phyloP scores from a whole-genome alignment of 2,888 invertebrate genomes.

The Orthonevra nobilis region DNA sequence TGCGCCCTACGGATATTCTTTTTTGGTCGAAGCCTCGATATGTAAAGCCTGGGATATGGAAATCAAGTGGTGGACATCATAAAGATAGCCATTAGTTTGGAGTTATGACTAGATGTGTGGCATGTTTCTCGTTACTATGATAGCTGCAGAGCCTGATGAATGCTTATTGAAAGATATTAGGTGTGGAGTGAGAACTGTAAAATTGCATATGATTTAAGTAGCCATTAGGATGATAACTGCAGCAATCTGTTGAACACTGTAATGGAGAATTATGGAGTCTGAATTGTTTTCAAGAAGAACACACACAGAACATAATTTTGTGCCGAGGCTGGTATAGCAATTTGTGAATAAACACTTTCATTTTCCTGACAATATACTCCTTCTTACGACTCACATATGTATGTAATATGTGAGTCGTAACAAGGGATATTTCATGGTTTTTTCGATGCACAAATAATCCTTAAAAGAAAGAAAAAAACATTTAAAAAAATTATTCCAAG shows the following conservation, averaged over 20 bases:
- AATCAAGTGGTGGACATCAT: constrained; percentile 38
- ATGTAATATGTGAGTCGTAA: not conserved
- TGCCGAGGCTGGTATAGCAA: no score
- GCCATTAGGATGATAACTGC: not conserved
- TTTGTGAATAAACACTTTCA: no score
- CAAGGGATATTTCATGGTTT: no score
- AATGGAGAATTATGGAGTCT: not conserved
- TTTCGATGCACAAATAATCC: no score
- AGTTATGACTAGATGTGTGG: constrained; percentile 25
- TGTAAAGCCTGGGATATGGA: constrained; percentile 24
- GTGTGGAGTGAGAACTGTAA: no score
- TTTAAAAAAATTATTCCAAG: no score
- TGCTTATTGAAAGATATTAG: not conserved
- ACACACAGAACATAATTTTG: not conserved
- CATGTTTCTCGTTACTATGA: constrained; percentile 7
- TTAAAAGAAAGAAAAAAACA: no score
- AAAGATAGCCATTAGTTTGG: constrained; percentile 24
- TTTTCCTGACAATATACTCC: no score
- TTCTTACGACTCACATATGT: no score
- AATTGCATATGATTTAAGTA: not conserved
- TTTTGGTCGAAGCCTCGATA: constrained; percentile 39
- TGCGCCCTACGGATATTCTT: constrained; percentile 32
- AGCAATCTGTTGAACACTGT: constrained; percentile 11
- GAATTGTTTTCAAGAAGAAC: not conserved
- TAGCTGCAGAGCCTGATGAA: constrained; percentile 4